Conservation (phyloP, 2,113 vertebrate species). For the Cichladusa arquata region DNA sequence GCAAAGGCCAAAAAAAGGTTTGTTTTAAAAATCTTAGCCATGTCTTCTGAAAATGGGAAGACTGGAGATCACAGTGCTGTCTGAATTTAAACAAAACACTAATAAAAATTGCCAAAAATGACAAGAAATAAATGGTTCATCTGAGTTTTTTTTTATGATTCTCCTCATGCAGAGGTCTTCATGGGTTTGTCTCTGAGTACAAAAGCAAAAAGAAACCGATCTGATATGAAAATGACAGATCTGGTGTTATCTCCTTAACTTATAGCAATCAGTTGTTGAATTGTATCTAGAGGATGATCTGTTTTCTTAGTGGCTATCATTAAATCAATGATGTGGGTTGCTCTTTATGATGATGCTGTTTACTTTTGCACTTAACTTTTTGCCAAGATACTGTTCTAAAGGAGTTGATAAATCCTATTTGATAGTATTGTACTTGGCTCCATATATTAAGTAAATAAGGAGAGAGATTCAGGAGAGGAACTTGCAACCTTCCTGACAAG, state of each 20-base stretch:
- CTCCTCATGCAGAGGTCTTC: background rate
- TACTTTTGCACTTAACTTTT: background rate
- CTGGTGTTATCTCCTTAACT: background rate
- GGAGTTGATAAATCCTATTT: background rate
- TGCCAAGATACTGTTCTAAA: background rate
- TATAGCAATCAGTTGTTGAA: background rate
- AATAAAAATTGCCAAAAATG: background rate
- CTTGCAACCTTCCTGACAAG: background rate
- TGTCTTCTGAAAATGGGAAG: background rate
- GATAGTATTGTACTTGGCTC: background rate
- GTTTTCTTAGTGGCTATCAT: background rate
- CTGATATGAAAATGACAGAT: background rate
- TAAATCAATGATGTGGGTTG: background rate
- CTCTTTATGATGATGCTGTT: background rate
- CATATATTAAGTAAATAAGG: background rate
- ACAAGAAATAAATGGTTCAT: background rate
- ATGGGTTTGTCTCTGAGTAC: background rate
- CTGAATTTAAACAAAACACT: background rate
- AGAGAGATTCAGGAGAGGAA: background rate
- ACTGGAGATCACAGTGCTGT: background rate
- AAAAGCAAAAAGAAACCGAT: background rate
- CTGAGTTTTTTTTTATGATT: background rate
- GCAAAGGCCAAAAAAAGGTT: background rate
- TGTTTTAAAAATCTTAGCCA: background rate
- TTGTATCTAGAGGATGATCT: background rate